Base-by-base conservation (phyloP, 2,888 invertebrate genomes). In the Phyllotreta striolata region DNA sequence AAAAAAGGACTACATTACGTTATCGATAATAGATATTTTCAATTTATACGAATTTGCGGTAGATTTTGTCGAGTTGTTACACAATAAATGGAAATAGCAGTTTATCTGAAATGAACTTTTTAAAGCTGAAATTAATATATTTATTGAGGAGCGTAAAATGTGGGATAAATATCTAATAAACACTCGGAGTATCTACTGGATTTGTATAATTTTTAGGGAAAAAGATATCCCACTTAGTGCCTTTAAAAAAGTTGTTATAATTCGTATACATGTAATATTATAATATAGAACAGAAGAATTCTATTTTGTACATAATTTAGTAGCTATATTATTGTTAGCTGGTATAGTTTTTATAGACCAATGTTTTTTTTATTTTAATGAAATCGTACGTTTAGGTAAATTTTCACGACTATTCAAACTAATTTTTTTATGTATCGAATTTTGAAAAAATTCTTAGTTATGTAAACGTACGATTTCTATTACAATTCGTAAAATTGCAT, bases 191-290 rank as follows among this genome's bases (percentile, higher is more conserved):
- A 24, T 24, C 24, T 24, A 24, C 24, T 24, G 24, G 4, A 24
- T 39, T 58, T 24, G 24, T 24, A 24, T 24, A 24, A 24, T 24
- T 62, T 51, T 49, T 56, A 54, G 55, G 52, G 12, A 35, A 40
- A 35, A 54, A 56, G 56, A 40, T 52, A 41, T 52, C 8, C 41
- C 64, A 64, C 59, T 66, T 63, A 67, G 75, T 74, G 74, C 73
- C 76, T 73, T 75, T 70, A 71, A 67, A 69, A 69, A 67, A 55
- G 65, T 75, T 75, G 75, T 75, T 75, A 73, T 71, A 73, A 52
- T 41, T 73, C 70, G 73, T 71, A 65, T 67, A 72, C 56, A 67
- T 74, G 76, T 77, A 77, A 76, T 75, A 74, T 76, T 76, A 75
- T 75, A 73, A 75, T 75, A 73, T 74, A 74, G 72, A 73, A 67